Evolutionary conservation across 1,140 invertebrate genomes (phyloP), one percentile per base, ranked within the genome.

Genomic region (Heliconius congener): DNA sequence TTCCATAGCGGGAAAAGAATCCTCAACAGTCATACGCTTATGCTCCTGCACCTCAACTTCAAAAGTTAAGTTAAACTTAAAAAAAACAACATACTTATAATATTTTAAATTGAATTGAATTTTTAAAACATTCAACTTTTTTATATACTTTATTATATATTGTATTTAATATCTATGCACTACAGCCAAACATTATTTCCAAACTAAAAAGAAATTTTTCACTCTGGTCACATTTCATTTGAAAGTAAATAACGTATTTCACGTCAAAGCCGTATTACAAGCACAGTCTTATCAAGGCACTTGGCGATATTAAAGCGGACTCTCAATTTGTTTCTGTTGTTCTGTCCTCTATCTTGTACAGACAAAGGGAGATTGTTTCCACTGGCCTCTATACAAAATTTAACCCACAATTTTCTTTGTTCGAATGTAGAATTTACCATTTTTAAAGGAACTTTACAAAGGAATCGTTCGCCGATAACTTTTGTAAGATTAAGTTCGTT

Each of bases 221-320:
- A 18, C 6, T 18, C 23, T 11, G 5, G 4, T 30, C 60, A 5
- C 11, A 30, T 16, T 27, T 66, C 4, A 30, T 11, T 27, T 66
- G 1, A 66, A 37, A 66, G 16, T 3, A 66, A 27, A 66, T 66
- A 66, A 30, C 23, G 60, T 57, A 18, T 5, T 6, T 37, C 34
- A 23, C 23, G 3, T n/a, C 37, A 6, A 57, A 57, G 71, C 42
- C 16, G 27, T 77, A 71, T 77, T 71, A 66, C 13, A 30, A 30
- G 5, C 60, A 71, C 1, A 34, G 30, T 11, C 19, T 71, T 50
- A 71, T 66, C 66, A 39, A 71, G 27, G 18, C 66, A 71, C 76
- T 77, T 71, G n/a, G 42, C 39, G 57, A 71, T 77, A 71, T 71
- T 77, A 77, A 77, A 77, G 60, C 42, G 50, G 70, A 39, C 76